A percentile compares a stretch with the other conserved stretches of the same genome.
Conservation (phyloP, 2,888 invertebrate genomes). For the Torymus texanus region DNA sequence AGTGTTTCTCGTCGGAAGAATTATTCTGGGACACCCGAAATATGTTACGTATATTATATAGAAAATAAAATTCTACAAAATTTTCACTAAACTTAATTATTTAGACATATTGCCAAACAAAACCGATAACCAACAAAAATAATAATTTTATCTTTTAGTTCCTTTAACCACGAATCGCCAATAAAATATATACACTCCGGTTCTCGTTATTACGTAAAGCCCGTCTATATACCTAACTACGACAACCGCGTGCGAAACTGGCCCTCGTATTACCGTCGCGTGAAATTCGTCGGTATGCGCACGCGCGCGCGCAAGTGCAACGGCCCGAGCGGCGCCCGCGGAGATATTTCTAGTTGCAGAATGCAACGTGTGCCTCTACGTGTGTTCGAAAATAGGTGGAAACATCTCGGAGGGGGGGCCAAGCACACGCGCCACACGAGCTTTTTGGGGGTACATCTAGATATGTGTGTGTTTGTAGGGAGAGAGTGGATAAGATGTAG, state of each 20-base stretch:
- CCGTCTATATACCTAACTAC: no score
- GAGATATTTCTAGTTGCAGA: conserved; percentile 60
- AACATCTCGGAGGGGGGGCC: neutral
- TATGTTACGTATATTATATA: neutral
- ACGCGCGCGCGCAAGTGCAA: conserved; percentile 44
- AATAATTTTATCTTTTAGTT: no score
- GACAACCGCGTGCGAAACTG: no score
- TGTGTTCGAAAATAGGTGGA: conserved; percentile 58
- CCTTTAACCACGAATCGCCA: no score
- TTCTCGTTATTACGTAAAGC: no score
- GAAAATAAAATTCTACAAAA: neutral
- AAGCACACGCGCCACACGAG: no score
- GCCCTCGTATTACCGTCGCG: neutral
- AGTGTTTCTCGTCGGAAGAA: no score
- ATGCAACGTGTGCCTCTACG: conserved; percentile 36
- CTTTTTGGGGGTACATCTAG: neutral
- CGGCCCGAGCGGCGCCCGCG: conserved; percentile 42
- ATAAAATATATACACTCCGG: no score
- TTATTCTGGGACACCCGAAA: no score
- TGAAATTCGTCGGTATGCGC: neutral
- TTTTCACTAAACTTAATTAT: no score
- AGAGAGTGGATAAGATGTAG: neutral
- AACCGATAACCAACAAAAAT: no score
- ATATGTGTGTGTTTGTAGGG: neutral
- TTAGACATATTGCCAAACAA: no score